Base-by-base conservation (phyloP, 92 coral and sea anemone species). In the Phenganax subtilis region DNA sequence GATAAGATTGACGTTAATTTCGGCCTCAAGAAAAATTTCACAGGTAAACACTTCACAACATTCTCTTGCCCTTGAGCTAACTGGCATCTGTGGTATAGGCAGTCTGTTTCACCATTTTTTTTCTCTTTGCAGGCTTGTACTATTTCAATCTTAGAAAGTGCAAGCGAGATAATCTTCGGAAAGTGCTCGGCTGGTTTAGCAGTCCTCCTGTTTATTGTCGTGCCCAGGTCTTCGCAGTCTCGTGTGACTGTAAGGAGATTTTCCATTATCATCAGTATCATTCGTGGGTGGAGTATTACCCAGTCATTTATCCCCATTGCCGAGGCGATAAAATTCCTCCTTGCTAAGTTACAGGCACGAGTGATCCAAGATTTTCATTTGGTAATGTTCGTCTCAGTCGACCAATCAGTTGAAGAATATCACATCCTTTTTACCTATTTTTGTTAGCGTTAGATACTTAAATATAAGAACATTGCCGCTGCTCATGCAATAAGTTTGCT, bases 131-230 rank as follows among this genome's bases (percentile, higher is more conserved):
- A 76, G 81, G 81, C 60, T 76, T 70, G 12, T 76, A 76, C 17
- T 76, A 76, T 53, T 27, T 57, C 28, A 76, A 76, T 29, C 56
- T 76, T n/a, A 76, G 81, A 76, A 57, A 52, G 60, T 76, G 81
- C 81, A 51, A 76, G 27, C 64, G 54, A 25, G 81, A 76, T 0
- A 57, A 76, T 54, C 54, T 76, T 61, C 64, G 81, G n/a, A 76
- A 76, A 57, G 81, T 76, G 64, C 71, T 76, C 6, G 70, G 81
- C 16, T 76, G 81, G 81, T 76, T 57, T 29, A 76, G 81, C 66
- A 76, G 44, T 76, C 81, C 81, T 5, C 81, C 81, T 0, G 81
- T 76, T 12, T 76, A 76, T 51, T 58, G 51, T 27, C 69, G 81
- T 57, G 56, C 81, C 54, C 81, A 57, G 59, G 81, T 76, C 0